phyloP scores from a whole-genome alignment of 2,797 vertebrate species.

The Oreochromis mossambicus region DNA sequence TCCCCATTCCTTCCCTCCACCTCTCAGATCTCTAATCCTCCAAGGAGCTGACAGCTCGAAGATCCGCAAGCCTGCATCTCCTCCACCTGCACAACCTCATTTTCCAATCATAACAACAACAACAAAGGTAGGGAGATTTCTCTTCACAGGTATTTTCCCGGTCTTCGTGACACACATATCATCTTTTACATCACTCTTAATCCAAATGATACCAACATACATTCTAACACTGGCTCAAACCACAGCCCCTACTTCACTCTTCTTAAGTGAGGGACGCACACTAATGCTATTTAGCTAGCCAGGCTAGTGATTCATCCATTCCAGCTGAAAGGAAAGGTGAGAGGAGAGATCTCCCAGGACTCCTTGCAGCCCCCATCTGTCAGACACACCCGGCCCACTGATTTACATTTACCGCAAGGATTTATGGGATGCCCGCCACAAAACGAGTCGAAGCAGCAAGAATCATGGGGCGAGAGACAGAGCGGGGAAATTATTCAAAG shows the following conservation, averaged over 20 bases:
- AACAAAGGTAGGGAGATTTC: conserved; percentile 54
- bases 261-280: conserved; percentile 78
- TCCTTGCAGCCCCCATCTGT: conserved; percentile 84
- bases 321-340: conserved; percentile 90
- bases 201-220: conserved; percentile 32
- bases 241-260: conserved; percentile 18
- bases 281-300: conserved; percentile 66
- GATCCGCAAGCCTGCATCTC: conserved; percentile 78
- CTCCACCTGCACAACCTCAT: conserved; percentile 75
- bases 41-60: conserved; percentile 81
- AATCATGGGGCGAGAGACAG: conserved; percentile 78
- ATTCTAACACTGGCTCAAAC: neutral
- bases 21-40: conserved; percentile 80
- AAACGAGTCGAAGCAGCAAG: conserved; percentile 95
- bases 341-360: conserved; percentile 89
- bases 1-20: conserved; percentile 60
- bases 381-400: conserved; percentile 83
- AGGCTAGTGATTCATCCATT: conserved; percentile 83
- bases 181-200: conserved; percentile 35
- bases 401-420: conserved; percentile 92
- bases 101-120: conserved; percentile 66
- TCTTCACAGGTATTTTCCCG: conserved; percentile 10
- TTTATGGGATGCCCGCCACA: conserved; percentile 90
- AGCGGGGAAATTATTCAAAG: conserved; percentile 89
- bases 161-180: conserved; percentile 5